phyloP scores from a whole-genome alignment of 2,888 invertebrate genomes.

The Brachylomia viminalis region DNA sequence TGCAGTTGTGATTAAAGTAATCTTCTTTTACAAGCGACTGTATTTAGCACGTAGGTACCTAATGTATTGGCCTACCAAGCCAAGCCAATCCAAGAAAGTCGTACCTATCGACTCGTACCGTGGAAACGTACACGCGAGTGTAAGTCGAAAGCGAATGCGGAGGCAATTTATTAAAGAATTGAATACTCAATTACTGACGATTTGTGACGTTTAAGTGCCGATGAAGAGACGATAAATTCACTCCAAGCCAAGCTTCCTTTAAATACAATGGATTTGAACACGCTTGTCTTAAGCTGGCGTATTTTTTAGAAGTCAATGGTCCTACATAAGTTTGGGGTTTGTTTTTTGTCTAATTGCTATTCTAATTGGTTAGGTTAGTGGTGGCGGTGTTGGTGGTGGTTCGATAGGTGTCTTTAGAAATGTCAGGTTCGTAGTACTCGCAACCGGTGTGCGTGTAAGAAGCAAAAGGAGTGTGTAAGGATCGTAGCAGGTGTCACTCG shows the following conservation, averaged over 20 bases:
- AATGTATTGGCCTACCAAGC: background rate
- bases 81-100: background rate
- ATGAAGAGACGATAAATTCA: constrained; percentile 76
- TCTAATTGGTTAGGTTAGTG: background rate
- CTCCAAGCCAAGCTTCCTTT: constrained; percentile 30
- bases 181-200: constrained; percentile 85
- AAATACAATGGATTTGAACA: constrained; percentile 49
- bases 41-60: background rate
- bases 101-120: constrained; percentile 41
- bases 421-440: background rate
- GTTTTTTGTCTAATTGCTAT: background rate
- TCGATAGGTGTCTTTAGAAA: background rate
- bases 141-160: constrained; percentile 69
- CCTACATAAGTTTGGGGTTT: background rate
- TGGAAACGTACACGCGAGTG: constrained; percentile 70
- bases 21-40: background rate
- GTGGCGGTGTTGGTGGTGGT: background rate
- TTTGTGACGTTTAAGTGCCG: constrained; percentile 84
- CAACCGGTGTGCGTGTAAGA: background rate
- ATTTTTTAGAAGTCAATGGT: constrained; percentile 25
- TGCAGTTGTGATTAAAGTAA: background rate
- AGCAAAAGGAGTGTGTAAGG: too few species aligned
- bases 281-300: constrained; percentile 27
- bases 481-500: too few species aligned
- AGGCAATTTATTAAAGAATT: constrained; percentile 87